Conservation (phyloP, 1,140 invertebrate genomes). For the Pristionchus pacificus region DNA sequence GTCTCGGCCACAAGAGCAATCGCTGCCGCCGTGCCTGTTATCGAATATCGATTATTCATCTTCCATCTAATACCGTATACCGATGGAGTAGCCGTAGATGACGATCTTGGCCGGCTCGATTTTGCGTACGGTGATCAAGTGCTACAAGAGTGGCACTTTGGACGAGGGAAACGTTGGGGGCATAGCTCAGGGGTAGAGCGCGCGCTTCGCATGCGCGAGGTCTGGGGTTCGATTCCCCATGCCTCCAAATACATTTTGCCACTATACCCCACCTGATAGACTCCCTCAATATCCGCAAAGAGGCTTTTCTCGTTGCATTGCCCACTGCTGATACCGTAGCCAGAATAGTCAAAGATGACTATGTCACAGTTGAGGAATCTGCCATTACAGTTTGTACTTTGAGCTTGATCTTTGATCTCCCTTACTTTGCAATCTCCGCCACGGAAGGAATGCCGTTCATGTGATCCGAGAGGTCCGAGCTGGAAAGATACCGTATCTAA, state of each 20-base stretch:
- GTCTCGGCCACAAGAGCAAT: not conserved
- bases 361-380: not conserved
- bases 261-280: not conserved
- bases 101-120: not conserved
- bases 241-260: slow-evolving; percentile 4
- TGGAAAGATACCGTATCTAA: no score
- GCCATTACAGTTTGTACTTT: not conserved
- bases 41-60: no score
- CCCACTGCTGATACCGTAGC: not conserved
- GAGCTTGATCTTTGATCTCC: not conserved
- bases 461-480: not conserved
- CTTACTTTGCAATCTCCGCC: not conserved
- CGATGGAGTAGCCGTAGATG: not conserved
- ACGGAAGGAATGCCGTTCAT: not conserved
- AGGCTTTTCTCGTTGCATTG: not conserved
- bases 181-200: not conserved
- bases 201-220: not conserved
- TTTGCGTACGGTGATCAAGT: not conserved
- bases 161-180: no score
- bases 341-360: not conserved
- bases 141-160: not conserved
- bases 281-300: not conserved
- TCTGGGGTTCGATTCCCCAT: slow-evolving; percentile 17
- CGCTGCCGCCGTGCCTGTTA: not conserved
- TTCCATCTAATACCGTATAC: no score